These are phyloP conservation scores for Pteruthius melanotis DNA, from an alignment of 2,113 vertebrate species.

Conservation along the genomic window DNA sequence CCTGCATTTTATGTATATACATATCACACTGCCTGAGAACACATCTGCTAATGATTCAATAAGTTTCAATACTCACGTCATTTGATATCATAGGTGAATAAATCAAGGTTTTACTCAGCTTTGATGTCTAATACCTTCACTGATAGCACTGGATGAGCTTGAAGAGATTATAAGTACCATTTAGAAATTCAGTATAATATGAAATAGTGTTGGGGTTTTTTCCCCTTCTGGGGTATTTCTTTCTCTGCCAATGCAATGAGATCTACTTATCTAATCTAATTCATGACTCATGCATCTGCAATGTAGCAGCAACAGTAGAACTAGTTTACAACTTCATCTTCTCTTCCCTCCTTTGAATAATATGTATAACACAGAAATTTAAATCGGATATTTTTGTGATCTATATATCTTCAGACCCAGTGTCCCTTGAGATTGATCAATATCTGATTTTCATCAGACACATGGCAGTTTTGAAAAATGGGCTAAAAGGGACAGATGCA, in stretches of 20 bases:
- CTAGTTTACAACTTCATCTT: background rate
- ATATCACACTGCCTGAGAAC: background rate
- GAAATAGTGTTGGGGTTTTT: background rate
- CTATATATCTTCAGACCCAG: background rate
- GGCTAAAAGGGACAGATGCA: background rate
- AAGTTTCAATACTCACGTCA: background rate
- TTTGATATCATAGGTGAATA: constrained; percentile 14
- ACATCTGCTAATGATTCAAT: background rate
- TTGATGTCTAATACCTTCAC: background rate
- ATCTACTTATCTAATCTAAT: constrained; percentile 13
- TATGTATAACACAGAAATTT: background rate
- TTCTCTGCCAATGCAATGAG: constrained; percentile 14
- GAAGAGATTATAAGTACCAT: background rate
- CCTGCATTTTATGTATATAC: background rate
- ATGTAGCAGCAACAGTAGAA: background rate
- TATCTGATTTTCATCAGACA: background rate
- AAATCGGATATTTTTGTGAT: background rate
- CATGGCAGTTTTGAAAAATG: background rate
- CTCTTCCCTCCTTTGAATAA: background rate
- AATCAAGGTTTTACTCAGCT: background rate
- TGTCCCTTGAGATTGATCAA: background rate
- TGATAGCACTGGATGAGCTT: background rate
- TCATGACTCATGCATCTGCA: background rate
- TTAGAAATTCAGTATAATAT: constrained; percentile 9
- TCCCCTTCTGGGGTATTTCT: background rate